phyloP scores from a whole-genome alignment of 2,888 invertebrate genomes.

The Acleris holmiana region DNA sequence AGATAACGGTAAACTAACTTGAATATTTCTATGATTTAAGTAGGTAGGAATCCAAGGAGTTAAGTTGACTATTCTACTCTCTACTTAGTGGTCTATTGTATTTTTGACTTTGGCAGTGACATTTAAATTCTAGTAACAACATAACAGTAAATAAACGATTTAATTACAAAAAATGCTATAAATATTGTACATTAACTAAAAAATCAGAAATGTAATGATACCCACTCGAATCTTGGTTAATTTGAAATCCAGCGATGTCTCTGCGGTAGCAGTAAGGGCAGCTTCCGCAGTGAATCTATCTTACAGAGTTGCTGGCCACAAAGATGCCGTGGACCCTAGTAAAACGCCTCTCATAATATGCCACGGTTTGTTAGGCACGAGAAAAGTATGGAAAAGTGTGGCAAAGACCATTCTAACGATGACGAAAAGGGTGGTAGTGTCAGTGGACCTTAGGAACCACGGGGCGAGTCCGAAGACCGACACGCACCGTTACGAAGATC shows the following conservation, averaged over 20 bases:
- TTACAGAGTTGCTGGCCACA: conserved; percentile 63
- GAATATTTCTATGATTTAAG: too few relatives aligned
- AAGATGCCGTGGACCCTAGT: conserved; percentile 46
- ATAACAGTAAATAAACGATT: too few relatives aligned
- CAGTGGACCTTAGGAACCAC: conserved; percentile 97
- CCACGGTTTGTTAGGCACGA: conserved; percentile 95
- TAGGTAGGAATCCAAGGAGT: too few relatives aligned
- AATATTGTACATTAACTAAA: neutral
- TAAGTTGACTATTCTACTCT: too few relatives aligned
- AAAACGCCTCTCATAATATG: conserved; percentile 80
- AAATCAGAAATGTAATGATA: neutral
- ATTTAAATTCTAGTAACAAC: too few relatives aligned
- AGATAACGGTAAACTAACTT: too few relatives aligned
- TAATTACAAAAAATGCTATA: too few relatives aligned
- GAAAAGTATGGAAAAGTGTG: conserved; percentile 93
- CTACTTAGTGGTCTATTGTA: too few relatives aligned
- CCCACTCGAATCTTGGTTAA: neutral
- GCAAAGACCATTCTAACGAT: conserved; percentile 88
- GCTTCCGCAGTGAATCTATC: conserved; percentile 55
- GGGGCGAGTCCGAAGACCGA: conserved; percentile 93
- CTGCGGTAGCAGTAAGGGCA: conserved; percentile 43
- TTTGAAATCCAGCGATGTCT: neutral
- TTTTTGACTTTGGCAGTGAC: too few relatives aligned
- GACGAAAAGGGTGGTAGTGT: conserved; percentile 90
- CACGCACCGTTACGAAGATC: conserved; percentile 88